Percentiles rank a stretch among this genome's conserved stretches.
Conservation (phyloP, 2,888 invertebrate genomes). For the Mythimna vitellina region DNA sequence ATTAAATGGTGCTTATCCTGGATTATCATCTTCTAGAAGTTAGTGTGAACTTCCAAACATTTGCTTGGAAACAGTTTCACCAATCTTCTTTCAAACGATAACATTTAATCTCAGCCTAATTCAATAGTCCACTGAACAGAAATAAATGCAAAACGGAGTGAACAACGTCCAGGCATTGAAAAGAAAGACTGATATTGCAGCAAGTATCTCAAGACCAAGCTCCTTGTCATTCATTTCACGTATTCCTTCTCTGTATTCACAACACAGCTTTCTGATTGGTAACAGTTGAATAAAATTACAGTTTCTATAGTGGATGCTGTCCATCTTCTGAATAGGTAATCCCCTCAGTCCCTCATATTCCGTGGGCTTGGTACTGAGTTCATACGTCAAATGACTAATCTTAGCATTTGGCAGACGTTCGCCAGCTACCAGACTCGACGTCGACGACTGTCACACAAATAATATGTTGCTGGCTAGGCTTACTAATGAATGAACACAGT, state of each 20-base stretch:
- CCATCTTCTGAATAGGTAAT: not conserved
- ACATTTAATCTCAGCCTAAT: not conserved
- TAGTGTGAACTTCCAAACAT: not conserved
- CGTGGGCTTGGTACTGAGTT: slow-evolving; percentile 21
- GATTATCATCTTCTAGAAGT: not conserved
- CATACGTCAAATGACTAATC: slow-evolving; percentile 53
- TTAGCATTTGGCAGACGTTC: slow-evolving; percentile 49
- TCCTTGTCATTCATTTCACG: slow-evolving; percentile 4
- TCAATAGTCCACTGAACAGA: not conserved
- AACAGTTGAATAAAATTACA: slow-evolving; percentile 23
- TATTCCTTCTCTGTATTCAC: slow-evolving; percentile 3
- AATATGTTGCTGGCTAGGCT: not conserved
- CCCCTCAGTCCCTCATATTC: slow-evolving; percentile 11
- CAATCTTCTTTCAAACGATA: not conserved
- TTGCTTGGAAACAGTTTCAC: not conserved
- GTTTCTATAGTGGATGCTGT: slow-evolving; percentile 6
- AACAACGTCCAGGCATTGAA: not conserved
- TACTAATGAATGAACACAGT: slow-evolving; percentile 17
- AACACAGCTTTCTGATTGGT: slow-evolving; percentile 13
- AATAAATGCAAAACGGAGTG: not conserved
- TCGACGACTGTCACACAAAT: slow-evolving; percentile 21
- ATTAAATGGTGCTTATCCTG: not conserved
- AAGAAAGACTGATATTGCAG: slow-evolving; percentile 1
- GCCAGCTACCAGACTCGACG: slow-evolving; percentile 36
- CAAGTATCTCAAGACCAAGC: slow-evolving; percentile 6